These are phyloP conservation scores for Sminthurides bifidus DNA, from an alignment of 1,140 invertebrate genomes.

Conservation along the genomic window DNA sequence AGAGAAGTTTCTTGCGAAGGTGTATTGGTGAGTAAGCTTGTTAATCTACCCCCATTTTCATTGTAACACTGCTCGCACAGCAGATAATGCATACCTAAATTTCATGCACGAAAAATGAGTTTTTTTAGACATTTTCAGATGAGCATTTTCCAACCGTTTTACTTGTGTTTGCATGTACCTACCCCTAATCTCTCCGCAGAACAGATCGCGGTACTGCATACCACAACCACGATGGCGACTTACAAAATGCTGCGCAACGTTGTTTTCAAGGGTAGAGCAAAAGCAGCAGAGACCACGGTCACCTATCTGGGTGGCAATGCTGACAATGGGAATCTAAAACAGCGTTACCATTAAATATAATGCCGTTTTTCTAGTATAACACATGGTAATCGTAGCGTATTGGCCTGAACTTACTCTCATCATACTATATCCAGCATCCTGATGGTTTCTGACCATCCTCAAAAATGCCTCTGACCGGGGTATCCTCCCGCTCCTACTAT, in stretches of 20 bases:
- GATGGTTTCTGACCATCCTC: conserved; percentile 10
- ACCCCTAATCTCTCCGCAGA: conserved; percentile 41
- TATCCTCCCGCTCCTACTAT: conserved; percentile 6
- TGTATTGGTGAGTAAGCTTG: neutral
- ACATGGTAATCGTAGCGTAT: neutral
- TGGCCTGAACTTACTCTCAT: conserved; percentile 4
- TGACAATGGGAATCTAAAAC: conserved; percentile 23
- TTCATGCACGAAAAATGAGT: too few relatives aligned
- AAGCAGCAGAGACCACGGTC: conserved; percentile 28
- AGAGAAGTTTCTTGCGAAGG: conserved; percentile 18
- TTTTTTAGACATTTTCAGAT: too few relatives aligned
- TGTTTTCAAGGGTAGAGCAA: conserved; percentile 24
- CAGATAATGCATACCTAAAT: conserved; percentile 38
- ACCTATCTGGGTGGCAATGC: conserved; percentile 20
- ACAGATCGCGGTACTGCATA: conserved; percentile 35
- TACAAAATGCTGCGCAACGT: conserved; percentile 29
- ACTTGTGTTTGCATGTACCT: neutral
- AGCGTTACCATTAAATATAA: neutral
- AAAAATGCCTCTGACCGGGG: conserved; percentile 15
- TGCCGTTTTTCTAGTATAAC: neutral
- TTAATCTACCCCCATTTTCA: conserved; percentile 36
- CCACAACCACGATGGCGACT: conserved; percentile 42
- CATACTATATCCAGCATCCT: conserved; percentile 2
- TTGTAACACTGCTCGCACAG: conserved; percentile 43
- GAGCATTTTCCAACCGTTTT: too few relatives aligned